Conservation (phyloP, 2,797 vertebrate genomes). For the Cossypha polioptera region DNA sequence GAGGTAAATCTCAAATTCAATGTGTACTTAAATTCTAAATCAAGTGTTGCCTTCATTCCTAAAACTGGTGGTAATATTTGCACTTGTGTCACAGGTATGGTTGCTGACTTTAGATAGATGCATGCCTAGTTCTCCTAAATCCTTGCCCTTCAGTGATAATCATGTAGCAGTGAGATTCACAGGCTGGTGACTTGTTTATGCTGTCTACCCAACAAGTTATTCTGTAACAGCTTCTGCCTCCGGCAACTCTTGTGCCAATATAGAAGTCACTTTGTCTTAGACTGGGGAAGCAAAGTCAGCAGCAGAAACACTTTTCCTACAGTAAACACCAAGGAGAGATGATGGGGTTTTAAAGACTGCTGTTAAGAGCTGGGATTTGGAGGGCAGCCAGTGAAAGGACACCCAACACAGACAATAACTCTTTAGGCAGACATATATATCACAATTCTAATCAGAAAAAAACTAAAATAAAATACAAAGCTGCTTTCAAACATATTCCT, state of each 20-base stretch:
- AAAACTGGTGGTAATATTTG: neutral
- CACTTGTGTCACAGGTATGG: neutral
- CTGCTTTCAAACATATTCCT: neutral
- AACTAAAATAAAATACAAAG: neutral
- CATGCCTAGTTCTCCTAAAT: neutral
- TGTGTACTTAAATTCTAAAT: neutral
- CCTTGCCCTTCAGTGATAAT: slow-evolving; percentile 2
- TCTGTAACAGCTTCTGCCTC: slow-evolving; percentile 15
- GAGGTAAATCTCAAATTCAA: neutral
- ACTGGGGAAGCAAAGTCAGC: neutral
- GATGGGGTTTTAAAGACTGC: neutral
- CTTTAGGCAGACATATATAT: neutral
- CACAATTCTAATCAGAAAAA: neutral
- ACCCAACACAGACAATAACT: neutral
- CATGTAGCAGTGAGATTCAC: neutral
- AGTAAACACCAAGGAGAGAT: neutral
- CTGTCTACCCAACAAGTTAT: neutral
- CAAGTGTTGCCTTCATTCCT: neutral
- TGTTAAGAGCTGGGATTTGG: slow-evolving; percentile 8
- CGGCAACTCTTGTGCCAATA: neutral
- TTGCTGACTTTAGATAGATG: neutral
- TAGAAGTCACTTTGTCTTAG: slow-evolving; percentile 3
- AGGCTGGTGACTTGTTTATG: neutral
- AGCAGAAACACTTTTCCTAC: neutral
- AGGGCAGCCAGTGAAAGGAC: neutral